phyloP scores from a whole-genome alignment of 2,888 invertebrate species.

The Yponomeuta plumbellus region DNA sequence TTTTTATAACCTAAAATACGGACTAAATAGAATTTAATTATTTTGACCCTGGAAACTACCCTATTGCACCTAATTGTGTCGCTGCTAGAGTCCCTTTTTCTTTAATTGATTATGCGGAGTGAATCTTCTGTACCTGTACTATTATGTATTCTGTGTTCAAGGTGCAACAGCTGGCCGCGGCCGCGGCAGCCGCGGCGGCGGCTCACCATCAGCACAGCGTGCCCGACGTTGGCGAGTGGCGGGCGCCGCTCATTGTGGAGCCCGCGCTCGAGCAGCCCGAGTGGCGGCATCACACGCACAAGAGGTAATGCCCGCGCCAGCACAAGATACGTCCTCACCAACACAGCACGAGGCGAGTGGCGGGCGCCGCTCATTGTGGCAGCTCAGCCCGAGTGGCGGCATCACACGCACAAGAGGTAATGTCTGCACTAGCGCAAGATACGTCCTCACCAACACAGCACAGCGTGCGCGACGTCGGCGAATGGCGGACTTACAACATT shows the following conservation, averaged over 20 bases:
- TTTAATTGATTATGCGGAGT: no score
- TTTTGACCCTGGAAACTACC: no score
- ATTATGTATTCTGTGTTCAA: slow-evolving; percentile 36
- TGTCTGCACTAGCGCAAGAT: background rate
- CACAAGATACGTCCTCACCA: background rate
- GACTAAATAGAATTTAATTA: no score
- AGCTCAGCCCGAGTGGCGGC: background rate
- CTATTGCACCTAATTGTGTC: no score
- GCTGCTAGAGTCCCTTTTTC: no score
- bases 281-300: slow-evolving; percentile 63
- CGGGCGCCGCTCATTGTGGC: no score
- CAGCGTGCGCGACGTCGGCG: slow-evolving; percentile 65
- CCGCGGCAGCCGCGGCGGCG: slow-evolving; percentile 85
- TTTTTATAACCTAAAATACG: no score
- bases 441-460: slow-evolving; percentile 81
- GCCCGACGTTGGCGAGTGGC: slow-evolving; percentile 79
- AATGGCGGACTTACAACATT: slow-evolving; percentile 86
- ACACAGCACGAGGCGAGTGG: no score
- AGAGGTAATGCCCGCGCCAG: slow-evolving; percentile 43
- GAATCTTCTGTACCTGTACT: no score
- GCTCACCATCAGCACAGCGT: slow-evolving; percentile 84
- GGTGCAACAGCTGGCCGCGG: slow-evolving; percentile 87
- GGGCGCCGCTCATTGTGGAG: slow-evolving; percentile 94
- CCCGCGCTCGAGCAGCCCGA: slow-evolving; percentile 65
- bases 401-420: slow-evolving; percentile 1